Conservation (phyloP, 2,888 invertebrate genomes). For the Sepioteuthis lessoniana region DNA sequence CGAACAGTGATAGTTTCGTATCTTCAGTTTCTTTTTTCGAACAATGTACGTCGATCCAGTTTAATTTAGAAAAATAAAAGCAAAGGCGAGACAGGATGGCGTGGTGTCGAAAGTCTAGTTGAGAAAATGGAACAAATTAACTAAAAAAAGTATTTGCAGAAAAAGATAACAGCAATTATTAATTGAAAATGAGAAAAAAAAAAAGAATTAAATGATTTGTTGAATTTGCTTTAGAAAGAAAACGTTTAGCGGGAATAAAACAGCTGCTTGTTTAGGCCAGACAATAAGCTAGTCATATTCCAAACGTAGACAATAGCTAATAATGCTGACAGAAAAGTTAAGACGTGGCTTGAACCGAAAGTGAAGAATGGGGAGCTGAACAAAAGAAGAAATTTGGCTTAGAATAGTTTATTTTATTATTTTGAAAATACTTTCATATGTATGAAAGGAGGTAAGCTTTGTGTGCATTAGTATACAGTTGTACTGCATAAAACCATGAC, state of each 20-base stretch:
- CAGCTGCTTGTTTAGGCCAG: background rate
- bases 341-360: background rate
- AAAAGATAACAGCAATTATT: background rate
- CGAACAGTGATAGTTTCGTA: background rate
- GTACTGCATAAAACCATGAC: no score
- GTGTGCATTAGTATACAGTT: no score
- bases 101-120: background rate
- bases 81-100: background rate
- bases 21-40: background rate
- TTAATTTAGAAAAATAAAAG: background rate
- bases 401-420: background rate
- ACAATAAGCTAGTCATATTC: conserved; percentile 33
- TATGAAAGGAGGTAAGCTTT: no score
- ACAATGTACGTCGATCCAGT: background rate
- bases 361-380: background rate
- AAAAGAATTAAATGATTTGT: background rate
- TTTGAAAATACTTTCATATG: background rate
- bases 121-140: background rate
- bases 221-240: background rate
- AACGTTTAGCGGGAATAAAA: no score
- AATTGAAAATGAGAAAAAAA: background rate
- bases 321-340: background rate
- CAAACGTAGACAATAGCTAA: background rate
- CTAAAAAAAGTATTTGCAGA: background rate
- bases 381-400: background rate